Base-by-base conservation (phyloP, 64 coral and sea anemone genomes). In the Stylophora pistillata region DNA sequence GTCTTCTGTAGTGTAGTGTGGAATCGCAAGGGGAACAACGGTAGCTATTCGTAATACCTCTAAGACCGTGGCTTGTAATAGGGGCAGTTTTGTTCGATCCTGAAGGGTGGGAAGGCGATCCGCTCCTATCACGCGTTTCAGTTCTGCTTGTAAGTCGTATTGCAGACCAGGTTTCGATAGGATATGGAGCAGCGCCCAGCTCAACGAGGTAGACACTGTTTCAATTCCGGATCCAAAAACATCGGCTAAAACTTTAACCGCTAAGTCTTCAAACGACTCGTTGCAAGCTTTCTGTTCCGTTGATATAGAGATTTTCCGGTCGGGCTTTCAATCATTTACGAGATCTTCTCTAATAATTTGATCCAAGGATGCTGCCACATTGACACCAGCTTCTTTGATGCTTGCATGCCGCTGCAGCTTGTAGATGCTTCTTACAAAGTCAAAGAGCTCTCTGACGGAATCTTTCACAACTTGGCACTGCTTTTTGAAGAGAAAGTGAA, bases 191-290 rank as follows among this genome's bases (percentile, higher is more conserved):
- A 97, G 12, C 1, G 89, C 85, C 95, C 95, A 97, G 18, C 55
- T 78, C 9, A 97, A 28, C 18, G 90, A 54, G 13, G 91, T 80
- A 0, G 95, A 72, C 15, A 91, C 86, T 20, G 95, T 97, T 60
- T 97, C 95, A 30, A 97, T 81, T 26, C 91, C 85, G 13, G 91
- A 91, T 9, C 88, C 89, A 75, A 97, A 97, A 41, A 93, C 72
- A 78, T 97, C 95, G 7, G 78, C 88, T 13, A 91, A 30, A 55
- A 81, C 63, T 25, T 62, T 84, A 7, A 90, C 21, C 20, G 79
- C 20, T 1, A 87, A 4, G 7, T 97, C 87, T 88, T 93, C 91
- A 66, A 74, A 81, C 21, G 61, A 58, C 17, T 88, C 62, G 30
- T 21, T 59, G 9, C 3, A 0, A 4, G 77, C 29, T 74, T 65